Base-by-base conservation (phyloP, 2,888 invertebrate species). In the Sisyra terminalis region DNA sequence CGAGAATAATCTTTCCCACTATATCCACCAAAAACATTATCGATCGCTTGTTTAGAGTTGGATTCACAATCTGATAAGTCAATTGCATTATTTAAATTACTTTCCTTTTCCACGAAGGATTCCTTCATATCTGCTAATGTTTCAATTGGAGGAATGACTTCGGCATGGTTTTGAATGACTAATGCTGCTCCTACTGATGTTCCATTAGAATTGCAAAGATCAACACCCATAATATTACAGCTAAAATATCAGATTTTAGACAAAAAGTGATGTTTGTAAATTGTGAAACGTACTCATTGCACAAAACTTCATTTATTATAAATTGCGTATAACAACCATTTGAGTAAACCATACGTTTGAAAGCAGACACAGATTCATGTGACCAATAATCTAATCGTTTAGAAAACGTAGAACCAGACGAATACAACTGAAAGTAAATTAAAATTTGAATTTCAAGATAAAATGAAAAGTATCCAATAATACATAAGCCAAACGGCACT, bases 401-500 rank as follows among this genome's bases (percentile, higher is more conserved):
- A 14, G 18, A 9, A 14, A 7, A 6, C 13, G 41, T 34, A 17
- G 41, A 41, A 7, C 30, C 17, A 17, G 41, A 18, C 17, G 41
- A 34, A 35, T 41, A 41, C 8, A 41, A 2, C 40, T 40, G 30
- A 13, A 40, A 40, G n/a, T 6, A 11, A n/a, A 38, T 16, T 16
- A 10, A 38, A 16, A 3, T 9, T 9, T 17, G 17, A n/a, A 15
- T 17, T 2, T 17, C 10, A 38, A 15, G 4, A 10, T 36, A 15
- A 36, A 8, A 5, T 35, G 14, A 11, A 16, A 29, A 39, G 11
- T 16, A 17, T 14, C 7, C 13, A 39, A 13, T 16, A 16, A 38
- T 40, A 40, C 35, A 41, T 41, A 5, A 32, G 15, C 17, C 34
- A 41, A 34, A 17, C 34, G 14, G 14, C 41, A 41, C 34, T 41